These are phyloP conservation scores for Actinernus sp. DNA, from an alignment of 92 coral and sea anemone species.

Conservation along the genomic window DNA sequence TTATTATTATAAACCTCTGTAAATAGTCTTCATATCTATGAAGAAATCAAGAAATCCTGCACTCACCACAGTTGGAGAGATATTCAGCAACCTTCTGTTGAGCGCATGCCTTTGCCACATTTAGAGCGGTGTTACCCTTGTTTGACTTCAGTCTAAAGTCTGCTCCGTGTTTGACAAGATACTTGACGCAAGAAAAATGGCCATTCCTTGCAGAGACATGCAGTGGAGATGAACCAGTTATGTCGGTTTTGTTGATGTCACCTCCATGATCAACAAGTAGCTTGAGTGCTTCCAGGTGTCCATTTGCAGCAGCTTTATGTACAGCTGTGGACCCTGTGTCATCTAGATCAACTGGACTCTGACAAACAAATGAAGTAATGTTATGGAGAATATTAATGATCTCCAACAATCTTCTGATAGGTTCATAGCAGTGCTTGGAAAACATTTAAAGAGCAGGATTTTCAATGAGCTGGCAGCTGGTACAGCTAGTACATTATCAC, in stretches of 20 bases:
- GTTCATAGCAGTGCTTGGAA: too few species aligned
- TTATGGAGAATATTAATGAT: background rate
- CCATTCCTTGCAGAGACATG: conserved; percentile 97
- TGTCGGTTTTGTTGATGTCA: conserved; percentile 68
- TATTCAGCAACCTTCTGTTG: conserved; percentile 86
- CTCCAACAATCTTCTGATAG: too few species aligned
- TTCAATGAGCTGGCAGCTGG: too few species aligned
- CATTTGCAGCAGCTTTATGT: conserved; percentile 93
- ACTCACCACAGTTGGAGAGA: conserved; percentile 78
- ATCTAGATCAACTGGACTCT: conserved; percentile 76
- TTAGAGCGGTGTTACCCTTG: conserved; percentile 83
- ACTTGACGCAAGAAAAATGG: conserved; percentile 82
- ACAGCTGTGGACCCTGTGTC: conserved; percentile 88
- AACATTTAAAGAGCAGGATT: too few species aligned
- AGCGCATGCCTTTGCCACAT: conserved; percentile 81
- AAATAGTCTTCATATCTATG: too few species aligned
- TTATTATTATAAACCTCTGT: too few species aligned
- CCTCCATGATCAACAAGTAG: conserved; percentile 78
- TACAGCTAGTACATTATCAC: too few species aligned
- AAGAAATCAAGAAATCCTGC: background rate
- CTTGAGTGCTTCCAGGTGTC: conserved; percentile 76
- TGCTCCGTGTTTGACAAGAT: conserved; percentile 83
- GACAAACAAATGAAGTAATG: background rate
- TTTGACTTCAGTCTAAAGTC: conserved; percentile 76
- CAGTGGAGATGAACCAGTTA: conserved; percentile 81